These are phyloP conservation scores for Leptinotarsa rubiginosa DNA, from an alignment of 2,888 invertebrate genomes.

Conservation along the genomic window DNA sequence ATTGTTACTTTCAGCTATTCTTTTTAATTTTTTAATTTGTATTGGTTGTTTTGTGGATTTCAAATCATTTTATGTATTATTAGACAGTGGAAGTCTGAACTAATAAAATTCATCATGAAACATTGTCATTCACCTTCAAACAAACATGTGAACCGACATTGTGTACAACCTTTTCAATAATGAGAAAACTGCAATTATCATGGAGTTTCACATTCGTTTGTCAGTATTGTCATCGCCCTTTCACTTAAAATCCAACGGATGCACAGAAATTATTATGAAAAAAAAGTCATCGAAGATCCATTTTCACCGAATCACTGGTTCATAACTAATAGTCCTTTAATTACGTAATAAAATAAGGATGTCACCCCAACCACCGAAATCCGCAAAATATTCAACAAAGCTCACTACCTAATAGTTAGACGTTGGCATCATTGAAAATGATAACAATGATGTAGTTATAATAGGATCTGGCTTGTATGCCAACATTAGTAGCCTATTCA, in stretches of 20 bases:
- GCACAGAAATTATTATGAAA: slow-evolving; percentile 10
- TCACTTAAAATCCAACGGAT: slow-evolving; percentile 16
- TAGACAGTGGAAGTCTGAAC: too few species aligned
- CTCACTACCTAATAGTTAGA: slow-evolving; percentile 41
- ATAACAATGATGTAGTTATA: slow-evolving; percentile 52
- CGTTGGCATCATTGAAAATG: slow-evolving; percentile 50
- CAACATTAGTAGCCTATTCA: slow-evolving; percentile 57
- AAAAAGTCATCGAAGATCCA: slow-evolving; percentile 26
- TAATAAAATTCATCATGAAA: too few species aligned
- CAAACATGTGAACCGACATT: too few species aligned
- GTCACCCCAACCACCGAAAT: slow-evolving; percentile 52
- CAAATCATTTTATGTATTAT: too few species aligned
- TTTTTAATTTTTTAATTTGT: too few species aligned
- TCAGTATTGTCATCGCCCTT: neutral
- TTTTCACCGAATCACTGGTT: slow-evolving; percentile 31
- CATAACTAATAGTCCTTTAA: slow-evolving; percentile 57
- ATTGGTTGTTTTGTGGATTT: too few species aligned
- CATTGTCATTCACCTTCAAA: too few species aligned
- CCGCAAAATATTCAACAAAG: slow-evolving; percentile 54
- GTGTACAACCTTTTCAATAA: too few species aligned
- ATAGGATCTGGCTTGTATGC: slow-evolving; percentile 56
- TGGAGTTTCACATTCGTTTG: too few species aligned
- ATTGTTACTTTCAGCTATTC: too few species aligned
- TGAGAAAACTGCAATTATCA: too few species aligned
- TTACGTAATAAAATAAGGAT: slow-evolving; percentile 53